These are phyloP conservation scores for Asteroscopus sphinx DNA, from an alignment of 2,888 invertebrate species.

Conservation along the genomic window DNA sequence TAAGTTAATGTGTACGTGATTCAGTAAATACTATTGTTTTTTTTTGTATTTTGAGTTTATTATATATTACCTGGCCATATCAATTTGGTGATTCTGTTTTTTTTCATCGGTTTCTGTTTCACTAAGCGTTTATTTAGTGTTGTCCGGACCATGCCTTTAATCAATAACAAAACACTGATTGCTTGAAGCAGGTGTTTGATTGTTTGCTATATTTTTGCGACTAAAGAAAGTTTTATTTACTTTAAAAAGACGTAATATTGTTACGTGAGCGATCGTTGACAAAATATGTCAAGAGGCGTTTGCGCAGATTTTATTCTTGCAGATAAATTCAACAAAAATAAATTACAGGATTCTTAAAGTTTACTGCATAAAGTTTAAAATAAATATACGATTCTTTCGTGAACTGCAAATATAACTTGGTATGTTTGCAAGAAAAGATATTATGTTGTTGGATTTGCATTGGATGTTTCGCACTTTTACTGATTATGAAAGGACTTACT, in stretches of 20 bases:
- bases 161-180: slow-evolving; percentile 7
- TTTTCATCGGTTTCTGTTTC: no score
- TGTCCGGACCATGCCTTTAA: no score
- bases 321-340: not conserved
- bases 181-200: slow-evolving; percentile 12
- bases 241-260: slow-evolving; percentile 36
- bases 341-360: not conserved
- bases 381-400: not conserved
- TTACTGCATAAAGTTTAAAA: slow-evolving; percentile 3
- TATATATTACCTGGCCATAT: no score
- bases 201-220: slow-evolving; percentile 27
- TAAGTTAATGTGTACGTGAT: no score
- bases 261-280: slow-evolving; percentile 38
- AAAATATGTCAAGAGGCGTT: slow-evolving; percentile 28
- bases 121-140: no score
- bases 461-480: slow-evolving; percentile 42
- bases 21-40: no score
- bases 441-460: slow-evolving; percentile 26
- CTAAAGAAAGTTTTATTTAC: slow-evolving; percentile 55
- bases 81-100: no score
- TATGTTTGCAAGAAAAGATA: slow-evolving; percentile 18
- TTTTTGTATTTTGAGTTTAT: no score
- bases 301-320: slow-evolving; percentile 10
- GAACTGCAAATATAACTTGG: slow-evolving; percentile 4
- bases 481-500: slow-evolving; percentile 47